phyloP scores from a whole-genome alignment of 2,113 vertebrate species.

The Phainopepla nitens region DNA sequence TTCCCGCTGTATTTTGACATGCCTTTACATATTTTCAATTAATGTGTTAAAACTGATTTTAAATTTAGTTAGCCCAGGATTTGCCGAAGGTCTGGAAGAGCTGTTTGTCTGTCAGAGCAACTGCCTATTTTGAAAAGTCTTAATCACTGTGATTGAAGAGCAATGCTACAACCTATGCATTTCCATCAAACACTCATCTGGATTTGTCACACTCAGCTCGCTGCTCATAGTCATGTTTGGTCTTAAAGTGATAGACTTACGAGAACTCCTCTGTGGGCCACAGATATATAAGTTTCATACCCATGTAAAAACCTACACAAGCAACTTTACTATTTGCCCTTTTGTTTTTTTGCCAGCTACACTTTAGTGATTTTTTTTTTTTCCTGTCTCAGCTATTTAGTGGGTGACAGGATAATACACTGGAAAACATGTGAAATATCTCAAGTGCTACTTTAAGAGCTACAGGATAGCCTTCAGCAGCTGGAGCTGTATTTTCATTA shows the following conservation, averaged over 20 bases:
- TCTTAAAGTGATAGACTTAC: neutral
- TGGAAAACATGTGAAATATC: neutral
- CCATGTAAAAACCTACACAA: neutral
- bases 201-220: neutral
- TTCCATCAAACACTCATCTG: neutral
- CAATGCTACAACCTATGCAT: neutral
- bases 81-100: conserved; percentile 1
- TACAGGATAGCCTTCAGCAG: neutral
- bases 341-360: neutral
- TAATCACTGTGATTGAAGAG: conserved; percentile 1
- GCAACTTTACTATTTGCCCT: neutral
- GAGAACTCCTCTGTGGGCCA: neutral
- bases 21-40: neutral
- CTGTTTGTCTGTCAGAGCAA: neutral
- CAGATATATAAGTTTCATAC: neutral
- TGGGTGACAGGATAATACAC: neutral
- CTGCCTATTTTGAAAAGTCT: neutral
- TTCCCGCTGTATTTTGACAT: neutral
- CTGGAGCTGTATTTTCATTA: neutral
- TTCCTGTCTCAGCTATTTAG: neutral
- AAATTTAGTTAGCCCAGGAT: neutral
- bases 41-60: neutral
- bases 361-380: neutral
- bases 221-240: neutral
- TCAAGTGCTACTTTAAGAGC: neutral